Percentiles rank a stretch among this genome's conserved stretches.
Evolutionary conservation across 2,888 invertebrate genomes (phyloP).

Genomic region (Ophion slaviceki): DNA sequence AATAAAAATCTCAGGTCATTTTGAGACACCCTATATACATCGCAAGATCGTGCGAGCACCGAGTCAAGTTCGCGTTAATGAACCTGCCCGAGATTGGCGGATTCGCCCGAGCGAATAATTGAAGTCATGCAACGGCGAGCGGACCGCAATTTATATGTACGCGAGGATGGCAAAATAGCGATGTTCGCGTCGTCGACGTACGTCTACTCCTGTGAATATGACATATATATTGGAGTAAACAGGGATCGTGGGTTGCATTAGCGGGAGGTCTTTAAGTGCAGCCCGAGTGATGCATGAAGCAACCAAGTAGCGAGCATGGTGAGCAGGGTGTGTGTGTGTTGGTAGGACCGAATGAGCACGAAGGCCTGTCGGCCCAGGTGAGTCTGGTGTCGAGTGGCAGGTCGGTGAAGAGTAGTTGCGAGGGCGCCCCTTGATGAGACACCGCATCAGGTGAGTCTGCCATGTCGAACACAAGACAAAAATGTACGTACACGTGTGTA

Average conservation of each 20-base stretch:
- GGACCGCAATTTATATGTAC: conserved; percentile 52
- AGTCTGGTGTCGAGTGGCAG: conserved; percentile 64
- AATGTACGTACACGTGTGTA: conserved; percentile 9
- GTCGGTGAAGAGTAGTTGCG: conserved; percentile 45
- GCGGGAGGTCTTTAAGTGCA: conserved; percentile 47
- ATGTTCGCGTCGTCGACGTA: conserved; percentile 47
- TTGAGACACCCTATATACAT: background rate
- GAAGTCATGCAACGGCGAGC: conserved; percentile 69
- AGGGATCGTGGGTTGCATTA: conserved; percentile 37
- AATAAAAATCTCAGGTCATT: too few species aligned
- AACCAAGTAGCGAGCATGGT: conserved; percentile 20
- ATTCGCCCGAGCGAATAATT: conserved; percentile 71
- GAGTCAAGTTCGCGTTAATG: conserved; percentile 71
- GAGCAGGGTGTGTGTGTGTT: conserved; percentile 8
- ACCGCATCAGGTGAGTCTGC: conserved; percentile 53
- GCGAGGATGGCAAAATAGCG: conserved; percentile 56
- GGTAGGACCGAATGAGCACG: conserved; percentile 56
- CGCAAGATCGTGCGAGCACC: background rate
- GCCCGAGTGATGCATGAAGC: conserved; percentile 52
- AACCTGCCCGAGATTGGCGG: conserved; percentile 67
- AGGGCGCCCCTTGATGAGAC: conserved; percentile 55
- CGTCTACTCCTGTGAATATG: background rate
- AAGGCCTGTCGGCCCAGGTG: conserved; percentile 60
- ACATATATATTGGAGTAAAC: conserved; percentile 25
- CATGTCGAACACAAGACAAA: conserved; percentile 37